Evolutionary conservation across 1,140 invertebrate species (phyloP).

Genomic region (Caenorhabditis brenneri): DNA sequence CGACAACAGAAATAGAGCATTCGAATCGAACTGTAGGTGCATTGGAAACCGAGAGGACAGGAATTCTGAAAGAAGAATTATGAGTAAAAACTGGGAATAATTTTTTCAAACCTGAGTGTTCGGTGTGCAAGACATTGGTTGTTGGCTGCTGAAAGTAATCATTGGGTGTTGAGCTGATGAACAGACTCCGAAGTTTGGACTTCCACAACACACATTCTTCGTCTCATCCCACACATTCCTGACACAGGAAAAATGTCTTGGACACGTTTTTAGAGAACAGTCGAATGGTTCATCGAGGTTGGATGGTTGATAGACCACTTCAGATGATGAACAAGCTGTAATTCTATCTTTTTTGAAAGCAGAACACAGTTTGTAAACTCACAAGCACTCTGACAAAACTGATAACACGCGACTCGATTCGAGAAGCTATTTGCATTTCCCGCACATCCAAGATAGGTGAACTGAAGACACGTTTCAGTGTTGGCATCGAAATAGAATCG

Average conservation of each 20-base stretch:
- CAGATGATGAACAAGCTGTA: conserved; percentile 49
- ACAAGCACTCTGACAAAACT: conserved; percentile 52
- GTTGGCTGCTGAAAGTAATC: neutral
- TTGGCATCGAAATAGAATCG: conserved; percentile 47
- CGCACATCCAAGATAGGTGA: conserved; percentile 52
- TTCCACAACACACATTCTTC: conserved; percentile 53
- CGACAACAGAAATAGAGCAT: conserved; percentile 30
- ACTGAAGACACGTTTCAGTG: conserved; percentile 46
- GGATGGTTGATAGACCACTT: conserved; percentile 46
- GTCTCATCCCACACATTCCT: conserved; percentile 41
- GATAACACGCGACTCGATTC: conserved; percentile 47
- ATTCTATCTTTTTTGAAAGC: neutral
- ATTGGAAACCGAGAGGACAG: conserved; percentile 12
- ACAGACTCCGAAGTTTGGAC: conserved; percentile 49
- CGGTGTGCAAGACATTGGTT: conserved; percentile 1
- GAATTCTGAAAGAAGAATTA: neutral
- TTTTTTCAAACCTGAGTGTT: neutral
- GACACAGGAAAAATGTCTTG: conserved; percentile 48
- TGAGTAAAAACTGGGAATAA: neutral
- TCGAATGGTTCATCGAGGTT: conserved; percentile 51
- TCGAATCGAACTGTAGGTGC: conserved; percentile 22
- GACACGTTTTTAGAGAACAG: conserved; percentile 48
- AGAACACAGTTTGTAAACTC: neutral
- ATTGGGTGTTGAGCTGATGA: conserved; percentile 14
- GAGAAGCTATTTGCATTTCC: conserved; percentile 56